Evolutionary conservation across 2,797 vertebrate genomes (phyloP).

Genomic region (Lepilemur septentrionalis): DNA sequence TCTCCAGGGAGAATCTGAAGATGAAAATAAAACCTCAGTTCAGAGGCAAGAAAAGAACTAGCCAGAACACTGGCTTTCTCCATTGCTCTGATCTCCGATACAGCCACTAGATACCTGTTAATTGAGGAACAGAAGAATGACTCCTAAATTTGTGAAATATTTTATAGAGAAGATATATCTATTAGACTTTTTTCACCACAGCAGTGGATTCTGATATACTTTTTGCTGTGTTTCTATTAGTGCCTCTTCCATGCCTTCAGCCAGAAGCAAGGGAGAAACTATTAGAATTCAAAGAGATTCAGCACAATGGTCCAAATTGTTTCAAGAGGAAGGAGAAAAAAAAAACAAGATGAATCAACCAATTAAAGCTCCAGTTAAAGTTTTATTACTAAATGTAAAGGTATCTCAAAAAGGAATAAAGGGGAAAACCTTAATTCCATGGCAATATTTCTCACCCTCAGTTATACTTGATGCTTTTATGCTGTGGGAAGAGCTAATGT

Average conservation of each 20-base stretch:
- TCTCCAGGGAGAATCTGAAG: not conserved
- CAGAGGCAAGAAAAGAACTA: not conserved
- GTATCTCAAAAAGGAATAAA: not conserved
- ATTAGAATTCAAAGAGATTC: not conserved
- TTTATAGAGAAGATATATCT: not conserved
- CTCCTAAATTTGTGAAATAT: not conserved
- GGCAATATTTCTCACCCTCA: not conserved
- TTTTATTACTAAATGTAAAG: not conserved
- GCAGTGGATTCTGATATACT: not conserved
- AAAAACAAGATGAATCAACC: not conserved
- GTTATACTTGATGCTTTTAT: not conserved
- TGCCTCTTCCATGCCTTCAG: not conserved
- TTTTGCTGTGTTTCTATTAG: not conserved
- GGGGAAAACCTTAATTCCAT: not conserved
- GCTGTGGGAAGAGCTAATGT: not conserved
- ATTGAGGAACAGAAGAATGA: not conserved
- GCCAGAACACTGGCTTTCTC: not conserved
- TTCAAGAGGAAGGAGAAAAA: not conserved
- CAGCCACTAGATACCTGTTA: not conserved
- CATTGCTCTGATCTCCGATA: not conserved
- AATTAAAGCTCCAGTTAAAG: not conserved
- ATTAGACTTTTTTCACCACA: not conserved
- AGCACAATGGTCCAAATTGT: not conserved
- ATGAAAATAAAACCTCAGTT: not conserved
- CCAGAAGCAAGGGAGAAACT: not conserved